Evolutionary conservation across 2,113 vertebrate species (phyloP).

Genomic region (Bombycilla garrulus): DNA sequence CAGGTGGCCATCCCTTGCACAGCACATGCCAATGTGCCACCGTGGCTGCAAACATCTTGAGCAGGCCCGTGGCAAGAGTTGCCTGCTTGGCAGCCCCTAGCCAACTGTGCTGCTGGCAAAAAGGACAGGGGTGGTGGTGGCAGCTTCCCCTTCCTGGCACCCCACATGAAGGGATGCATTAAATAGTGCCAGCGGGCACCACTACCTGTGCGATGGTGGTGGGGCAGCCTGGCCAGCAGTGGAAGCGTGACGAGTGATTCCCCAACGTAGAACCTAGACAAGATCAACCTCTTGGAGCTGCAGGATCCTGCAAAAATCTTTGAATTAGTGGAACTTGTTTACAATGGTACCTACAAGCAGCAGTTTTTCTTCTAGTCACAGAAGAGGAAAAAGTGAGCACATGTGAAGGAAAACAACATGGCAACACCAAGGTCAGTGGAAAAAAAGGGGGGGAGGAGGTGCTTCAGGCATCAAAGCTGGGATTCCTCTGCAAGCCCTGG

Average conservation of each 20-base stretch:
- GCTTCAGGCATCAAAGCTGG: no score
- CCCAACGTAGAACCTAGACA: fast-evolving
- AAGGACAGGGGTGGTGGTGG: no score
- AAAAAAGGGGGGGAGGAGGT: not conserved
- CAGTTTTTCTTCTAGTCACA: not conserved
- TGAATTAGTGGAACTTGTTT: not conserved
- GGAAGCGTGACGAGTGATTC: not conserved
- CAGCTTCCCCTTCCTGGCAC: not conserved
- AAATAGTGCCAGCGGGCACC: no score
- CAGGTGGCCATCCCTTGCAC: not conserved
- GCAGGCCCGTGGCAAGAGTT: not conserved
- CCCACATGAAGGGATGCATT: not conserved
- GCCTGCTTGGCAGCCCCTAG: not conserved
- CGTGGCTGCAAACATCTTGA: not conserved
- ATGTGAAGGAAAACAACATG: not conserved
- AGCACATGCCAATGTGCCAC: not conserved
- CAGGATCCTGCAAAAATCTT: not conserved
- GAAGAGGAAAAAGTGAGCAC: not conserved
- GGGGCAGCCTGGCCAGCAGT: no score
- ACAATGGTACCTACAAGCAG: not conserved
- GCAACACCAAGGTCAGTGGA: not conserved
- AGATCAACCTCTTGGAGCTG: not conserved
- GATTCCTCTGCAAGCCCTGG: not conserved
- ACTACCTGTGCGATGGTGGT: no score
- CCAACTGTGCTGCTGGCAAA: not conserved